Evolutionary conservation across 2,113 vertebrate genomes (phyloP), one percentile per base, ranked within the genome.

Genomic region (Corythornis vintsioides): DNA sequence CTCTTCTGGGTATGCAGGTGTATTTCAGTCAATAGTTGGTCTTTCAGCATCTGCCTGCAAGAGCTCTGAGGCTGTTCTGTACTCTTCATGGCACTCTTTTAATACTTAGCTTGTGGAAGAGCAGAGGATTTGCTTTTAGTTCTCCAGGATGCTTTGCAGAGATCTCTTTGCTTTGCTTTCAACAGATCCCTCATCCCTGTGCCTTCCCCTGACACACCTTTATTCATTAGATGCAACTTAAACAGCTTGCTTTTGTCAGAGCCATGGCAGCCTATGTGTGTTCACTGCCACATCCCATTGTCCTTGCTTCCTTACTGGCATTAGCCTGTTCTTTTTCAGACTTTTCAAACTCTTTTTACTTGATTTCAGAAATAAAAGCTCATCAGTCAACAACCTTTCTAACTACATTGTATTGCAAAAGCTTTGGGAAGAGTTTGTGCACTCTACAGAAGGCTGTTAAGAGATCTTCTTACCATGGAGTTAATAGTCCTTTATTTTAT

Each of bases 391-490:
- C 42, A 50, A 8, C 19, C 12, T 88, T 83, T 75, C 22, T 6
- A 67, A 56, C 8, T 63, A 33, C 52, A 1, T 31, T 56, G 35
- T 38, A 7, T 43, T 42, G 18, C 88, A 76, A 80, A 89, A 88
- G 61, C 48, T 88, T 88, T 82, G 65, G 28, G 45, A 75, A 66
- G 80, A 43, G 16, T 67, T 81, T 81, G 48, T 78, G 61, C 8
- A 3, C 38, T 89, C 24, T 64, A 26, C 61, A 53, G 70, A 88
- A 67, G 42, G 10, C 63, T 75, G n/a, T 47, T 64, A 81, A 60
- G 73, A 65, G 66, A 69, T 84, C 64, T 76, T 89, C 45, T 95
- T 92, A 75, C 59, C 89, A 33, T 75, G 76, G 45, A 81, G 52
- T 78, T 90, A 75, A 15, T 38, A 61, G 45, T 77, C 71, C 35